Evolutionary conservation across 1,140 invertebrate species (phyloP), one percentile per base, ranked within the genome.

Genomic region (Micrasema minimum): DNA sequence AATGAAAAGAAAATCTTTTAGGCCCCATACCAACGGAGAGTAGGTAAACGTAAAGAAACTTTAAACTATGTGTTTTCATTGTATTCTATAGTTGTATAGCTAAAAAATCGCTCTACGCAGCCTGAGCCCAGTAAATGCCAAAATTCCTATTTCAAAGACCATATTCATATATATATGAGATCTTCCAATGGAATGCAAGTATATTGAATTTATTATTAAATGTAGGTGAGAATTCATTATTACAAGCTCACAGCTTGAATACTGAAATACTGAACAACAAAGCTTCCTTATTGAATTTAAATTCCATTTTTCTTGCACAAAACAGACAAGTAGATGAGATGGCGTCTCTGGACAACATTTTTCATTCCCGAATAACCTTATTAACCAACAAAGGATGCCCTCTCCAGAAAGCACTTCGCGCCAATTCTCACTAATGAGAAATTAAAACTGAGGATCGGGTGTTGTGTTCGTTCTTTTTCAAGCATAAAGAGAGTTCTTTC

Each of bases 371-470:
- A 51, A 51, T 51, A 51, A 51, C 48, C 48, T 51, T 51, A 51
- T 51, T 51, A 51, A 51, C 48, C 48, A 10, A 51, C 48, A 51
- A 51, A 22, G 48, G 48, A 7, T 16, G 5, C 20, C 22, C 48
- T 51, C 20, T 4, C 12, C 7, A 23, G 48, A 20, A 23, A 51
- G 48, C 48, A 22, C 48, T 51, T 51, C 48, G 48, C 48, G 48
- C 48, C 48, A 51, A 51, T 51, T 51, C 48, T 51, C 48, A 51
- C 48, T 51, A 51, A 51, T 51, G 48, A 51, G 48, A 51, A 51
- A 51, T 51, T 51, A 51, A 51, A 51, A 51, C 18, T 18, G 48
- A 31, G 48, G 48, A 51, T 51, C 48, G 48, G 9, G 48, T 22
- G 20, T 51, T 51, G 16, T 23, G 11, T 51, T 51, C 48, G 26